Percentiles rank a stretch among this genome's conserved stretches.
These are phyloP conservation scores for Drosophila leontia DNA, from an alignment of 1,140 invertebrate species.

Conservation along the genomic window DNA sequence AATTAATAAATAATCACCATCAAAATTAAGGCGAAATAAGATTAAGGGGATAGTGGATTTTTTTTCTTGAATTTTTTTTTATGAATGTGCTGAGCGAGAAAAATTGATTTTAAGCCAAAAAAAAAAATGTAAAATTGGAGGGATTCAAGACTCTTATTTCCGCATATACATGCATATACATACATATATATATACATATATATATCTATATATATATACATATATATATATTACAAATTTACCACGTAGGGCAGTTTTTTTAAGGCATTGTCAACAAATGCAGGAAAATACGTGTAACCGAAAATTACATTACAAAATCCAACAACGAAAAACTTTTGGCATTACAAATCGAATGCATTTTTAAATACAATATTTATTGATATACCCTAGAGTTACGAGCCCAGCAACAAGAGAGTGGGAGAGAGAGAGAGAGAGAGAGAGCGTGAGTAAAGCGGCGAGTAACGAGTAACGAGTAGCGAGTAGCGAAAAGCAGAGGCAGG, in stretches of 20 bases:
- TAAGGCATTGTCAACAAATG: constrained; percentile 70
- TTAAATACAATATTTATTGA: constrained; percentile 79
- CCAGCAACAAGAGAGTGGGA: constrained; percentile 16
- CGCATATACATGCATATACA: constrained; percentile 73
- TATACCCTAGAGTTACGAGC: constrained; percentile 56
- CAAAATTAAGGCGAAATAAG: constrained; percentile 46
- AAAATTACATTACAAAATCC: constrained; percentile 79
- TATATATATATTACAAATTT: constrained; percentile 64
- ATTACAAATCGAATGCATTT: constrained; percentile 79
- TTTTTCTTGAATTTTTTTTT: constrained; percentile 17
- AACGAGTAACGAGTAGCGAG: background rate
- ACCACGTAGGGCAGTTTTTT: constrained; percentile 54
- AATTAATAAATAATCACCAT: constrained; percentile 42
- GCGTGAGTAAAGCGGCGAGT: background rate
- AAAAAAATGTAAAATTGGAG: constrained; percentile 54
- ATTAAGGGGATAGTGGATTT: constrained; percentile 24
- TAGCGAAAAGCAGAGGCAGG: background rate
- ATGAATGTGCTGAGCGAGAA: constrained; percentile 24
- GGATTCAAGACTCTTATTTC: constrained; percentile 82
- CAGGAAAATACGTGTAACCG: constrained; percentile 79
- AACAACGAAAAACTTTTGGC: constrained; percentile 84
- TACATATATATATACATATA: constrained; percentile 10
- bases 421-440: constrained; percentile 9
- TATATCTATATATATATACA: constrained; percentile 30
- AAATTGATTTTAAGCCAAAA: constrained; percentile 56